Evolutionary conservation across 2,113 vertebrate species (phyloP).

Genomic region (Hippocampus guttulatus): DNA sequence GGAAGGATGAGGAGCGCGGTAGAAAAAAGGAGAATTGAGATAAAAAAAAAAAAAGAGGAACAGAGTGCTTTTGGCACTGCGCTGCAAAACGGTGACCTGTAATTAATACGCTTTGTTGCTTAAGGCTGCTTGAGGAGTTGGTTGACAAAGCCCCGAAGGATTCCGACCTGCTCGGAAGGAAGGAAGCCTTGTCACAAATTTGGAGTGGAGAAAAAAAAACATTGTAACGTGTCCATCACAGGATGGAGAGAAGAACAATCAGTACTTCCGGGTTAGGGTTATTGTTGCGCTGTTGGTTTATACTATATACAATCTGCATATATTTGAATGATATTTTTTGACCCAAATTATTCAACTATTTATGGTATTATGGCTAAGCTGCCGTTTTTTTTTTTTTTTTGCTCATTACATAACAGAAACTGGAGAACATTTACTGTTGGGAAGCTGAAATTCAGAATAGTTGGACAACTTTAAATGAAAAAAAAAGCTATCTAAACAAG

Average conservation of each 20-base stretch:
- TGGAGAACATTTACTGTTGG: no score
- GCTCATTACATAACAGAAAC: no score
- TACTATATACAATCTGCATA: no score
- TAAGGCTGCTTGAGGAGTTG: conserved; percentile 47
- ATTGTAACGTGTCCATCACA: conserved; percentile 11
- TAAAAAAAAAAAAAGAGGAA: conserved; percentile 63
- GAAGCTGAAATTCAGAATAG: no score
- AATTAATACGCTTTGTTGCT: conserved; percentile 70
- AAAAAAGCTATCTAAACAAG: no score
- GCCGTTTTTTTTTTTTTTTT: no score
- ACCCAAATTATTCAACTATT: no score
- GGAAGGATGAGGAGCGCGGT: conserved; percentile 57
- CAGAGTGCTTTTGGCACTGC: conserved; percentile 70
- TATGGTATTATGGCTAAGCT: no score
- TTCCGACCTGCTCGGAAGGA: conserved; percentile 47
- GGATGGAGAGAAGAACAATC: conserved; percentile 6
- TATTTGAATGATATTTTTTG: no score
- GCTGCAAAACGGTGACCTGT: conserved; percentile 76
- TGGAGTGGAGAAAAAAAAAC: conserved; percentile 19
- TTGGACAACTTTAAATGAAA: no score
- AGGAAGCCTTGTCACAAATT: conserved; percentile 36
- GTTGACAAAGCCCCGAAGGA: conserved; percentile 54
- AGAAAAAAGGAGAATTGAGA: conserved; percentile 55
- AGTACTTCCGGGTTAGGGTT: background rate
- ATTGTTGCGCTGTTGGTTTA: no score